Base-by-base conservation (phyloP, 2,797 vertebrate species). In the Triplophysa bombifrons region DNA sequence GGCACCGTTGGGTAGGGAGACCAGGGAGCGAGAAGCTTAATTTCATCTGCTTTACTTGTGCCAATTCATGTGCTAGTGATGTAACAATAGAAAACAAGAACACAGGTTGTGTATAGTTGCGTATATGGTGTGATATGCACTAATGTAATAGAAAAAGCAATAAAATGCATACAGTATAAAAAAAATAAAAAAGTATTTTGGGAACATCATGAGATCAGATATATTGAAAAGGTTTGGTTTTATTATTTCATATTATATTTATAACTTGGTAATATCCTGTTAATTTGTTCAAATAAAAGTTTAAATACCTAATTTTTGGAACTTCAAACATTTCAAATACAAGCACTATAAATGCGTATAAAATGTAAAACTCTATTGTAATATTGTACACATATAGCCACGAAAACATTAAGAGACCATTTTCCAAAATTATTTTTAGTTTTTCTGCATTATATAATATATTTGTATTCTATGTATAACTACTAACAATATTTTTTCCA, bases 1-100 rank as follows among this genome's bases (percentile, higher is more conserved):
- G 89, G 89, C 90, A 92, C 88, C 89, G 86, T 72, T 93, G 92
- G 91, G 84, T 90, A 0, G 83, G 81, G 16, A 81, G 90, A 79
- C 64, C 82, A 8, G 85, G 89, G 73, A 92, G 82, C 16, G 56
- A 89, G 13, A 65, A 68, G 63, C 76, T 91, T 48, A 92, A 92
- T 80, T 92, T 91, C 67, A 88, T 93, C 74, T 92, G 90, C 27
- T 19, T 50, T 1, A 63, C 53, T 12, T 70, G 25, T 27, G 14
- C 11, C 13, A 41, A 4, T 48, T 9, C 1, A 8, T 75, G 46
- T 60, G 8, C 20, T 61, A 41, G 20, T 46, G 22, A 11, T 11
- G 10, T 11, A 66, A 8, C 30, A 50, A 10, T 13, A 38, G 10
- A 38, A 38, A 65, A 20, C 16, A 63, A 19, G 16, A 27, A 34